Percentiles rank a stretch among this genome's conserved stretches.
Evolutionary conservation across 1,140 invertebrate species (phyloP).

Genomic region (Zaprionus taronus): DNA sequence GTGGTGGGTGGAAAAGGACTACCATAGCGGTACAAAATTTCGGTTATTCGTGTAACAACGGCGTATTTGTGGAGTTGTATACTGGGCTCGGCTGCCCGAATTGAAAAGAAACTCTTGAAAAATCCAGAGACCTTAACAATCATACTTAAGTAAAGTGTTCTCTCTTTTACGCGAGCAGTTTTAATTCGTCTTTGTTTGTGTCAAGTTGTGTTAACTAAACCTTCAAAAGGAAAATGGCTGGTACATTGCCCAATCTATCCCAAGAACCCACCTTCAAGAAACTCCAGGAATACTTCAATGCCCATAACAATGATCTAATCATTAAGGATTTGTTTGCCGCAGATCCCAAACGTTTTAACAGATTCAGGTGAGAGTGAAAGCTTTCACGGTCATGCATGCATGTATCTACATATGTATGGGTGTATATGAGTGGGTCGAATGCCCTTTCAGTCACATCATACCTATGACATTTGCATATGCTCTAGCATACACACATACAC

Average conservation of each 20-base stretch:
- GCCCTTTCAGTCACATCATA: conserved; percentile 4
- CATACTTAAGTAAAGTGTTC: conserved; percentile 68
- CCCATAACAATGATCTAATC: conserved; percentile 89
- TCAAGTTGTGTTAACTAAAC: conserved; percentile 50
- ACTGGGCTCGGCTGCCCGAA: conserved; percentile 34
- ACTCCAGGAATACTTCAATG: conserved; percentile 89
- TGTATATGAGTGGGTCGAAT: conserved; percentile 4
- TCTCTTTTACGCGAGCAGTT: conserved; percentile 40
- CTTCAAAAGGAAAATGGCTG: conserved; percentile 73
- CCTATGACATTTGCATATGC: conserved; percentile 2
- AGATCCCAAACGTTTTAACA: conserved; percentile 91
- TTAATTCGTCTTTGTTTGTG: conserved; percentile 49
- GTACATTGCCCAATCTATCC: conserved; percentile 85
- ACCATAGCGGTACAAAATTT: conserved; percentile 44
- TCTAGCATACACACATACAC: not conserved
- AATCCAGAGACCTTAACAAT: conserved; percentile 14
- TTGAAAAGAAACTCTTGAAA: conserved; percentile 22
- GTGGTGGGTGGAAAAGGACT: conserved; percentile 51
- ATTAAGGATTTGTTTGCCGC: conserved; percentile 91
- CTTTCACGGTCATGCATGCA: conserved; percentile 30
- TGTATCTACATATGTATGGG: not conserved
- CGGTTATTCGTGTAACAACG: conserved; percentile 38
- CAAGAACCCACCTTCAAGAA: conserved; percentile 89
- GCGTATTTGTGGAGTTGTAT: conserved; percentile 39
- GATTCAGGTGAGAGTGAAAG: conserved; percentile 89